These are phyloP conservation scores for Bursaphelenchus mucronatus DNA, from an alignment of 1,140 invertebrate genomes.

Conservation along the genomic window DNA sequence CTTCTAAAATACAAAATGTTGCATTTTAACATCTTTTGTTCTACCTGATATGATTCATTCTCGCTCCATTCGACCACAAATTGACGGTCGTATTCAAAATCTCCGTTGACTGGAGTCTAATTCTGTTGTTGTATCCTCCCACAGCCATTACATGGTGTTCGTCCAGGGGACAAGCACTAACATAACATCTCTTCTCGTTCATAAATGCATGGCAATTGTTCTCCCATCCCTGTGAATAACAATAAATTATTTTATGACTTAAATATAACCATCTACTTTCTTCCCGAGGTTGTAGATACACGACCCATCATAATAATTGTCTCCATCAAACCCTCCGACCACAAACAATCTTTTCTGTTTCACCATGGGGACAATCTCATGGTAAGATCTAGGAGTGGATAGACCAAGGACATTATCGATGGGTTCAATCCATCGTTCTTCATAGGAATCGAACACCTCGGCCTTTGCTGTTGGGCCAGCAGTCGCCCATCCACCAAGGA, in stretches of 20 bases:
- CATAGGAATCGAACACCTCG: slow-evolving; percentile 24
- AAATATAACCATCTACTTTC: slow-evolving; percentile 13
- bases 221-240: slow-evolving; percentile 18
- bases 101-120: slow-evolving; percentile 18
- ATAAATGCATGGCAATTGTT: slow-evolving; percentile 11
- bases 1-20: not conserved
- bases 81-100: slow-evolving; percentile 22
- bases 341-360: slow-evolving; percentile 7
- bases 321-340: slow-evolving; percentile 33
- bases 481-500: slow-evolving; percentile 30
- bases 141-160: slow-evolving; percentile 21
- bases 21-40: not conserved
- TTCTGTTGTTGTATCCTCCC: slow-evolving; percentile 25
- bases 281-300: slow-evolving; percentile 20
- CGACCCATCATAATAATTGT: slow-evolving; percentile 7
- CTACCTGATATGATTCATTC: slow-evolving; percentile 33
- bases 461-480: slow-evolving; percentile 25
- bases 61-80: slow-evolving; percentile 9
- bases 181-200: slow-evolving; percentile 29
- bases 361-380: slow-evolving; percentile 21
- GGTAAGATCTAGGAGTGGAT: slow-evolving; percentile 16
- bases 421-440: slow-evolving; percentile 21
- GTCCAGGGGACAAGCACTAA: slow-evolving; percentile 16
- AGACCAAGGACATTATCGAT: not conserved
- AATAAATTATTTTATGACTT: not conserved